Evolutionary conservation across 2,797 vertebrate species (phyloP), one percentile per base, ranked within the genome.

Genomic region (Rhinoraja longicauda): DNA sequence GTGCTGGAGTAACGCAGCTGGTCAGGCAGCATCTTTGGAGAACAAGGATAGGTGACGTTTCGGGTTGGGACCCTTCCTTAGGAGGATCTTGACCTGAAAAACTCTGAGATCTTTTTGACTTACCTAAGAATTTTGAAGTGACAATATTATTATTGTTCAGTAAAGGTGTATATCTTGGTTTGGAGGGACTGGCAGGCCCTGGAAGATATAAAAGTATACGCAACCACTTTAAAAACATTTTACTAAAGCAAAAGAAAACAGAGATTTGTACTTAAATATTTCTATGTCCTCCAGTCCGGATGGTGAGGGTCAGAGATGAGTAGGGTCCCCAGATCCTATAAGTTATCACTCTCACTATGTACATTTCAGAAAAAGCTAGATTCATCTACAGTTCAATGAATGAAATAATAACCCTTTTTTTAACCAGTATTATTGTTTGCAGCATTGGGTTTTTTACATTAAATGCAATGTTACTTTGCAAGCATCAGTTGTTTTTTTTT

Each of bases 111-210:
- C 7, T 32, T 82, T 64, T 86, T 64, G 29, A 93, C 93, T 57
- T 67, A 94, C 94, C 94, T 67, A 95, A 93, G 84, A 95, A 93
- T 29, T 95, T 93, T 3, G 93, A 57, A 62, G 93, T 93, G 64
- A 94, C 91, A 53, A 93, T 8, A 12, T 77, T 93, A 73, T 93
- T 93, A 81, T 94, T 93, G 93, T 94, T 93, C 93, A 95, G 92
- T 67, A 94, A 57, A 0, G 93, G 93, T 15, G 73, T 94, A 57
- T 94, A 94, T 59, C 90, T 57, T 64, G 32, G 64, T 76, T 93
- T 93, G 39, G 93, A 77, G 59, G 93, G 94, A 24, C 75, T 93
- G 72, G 73, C 93, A 1, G 2, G 29, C 39, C 79, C 95, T 95
- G 76, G 0, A 57, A 81, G 36, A 24, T 19, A 84, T 29, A 93